phyloP scores from a whole-genome alignment of 2,797 vertebrate species.

The Hippopotamyrus pictus region DNA sequence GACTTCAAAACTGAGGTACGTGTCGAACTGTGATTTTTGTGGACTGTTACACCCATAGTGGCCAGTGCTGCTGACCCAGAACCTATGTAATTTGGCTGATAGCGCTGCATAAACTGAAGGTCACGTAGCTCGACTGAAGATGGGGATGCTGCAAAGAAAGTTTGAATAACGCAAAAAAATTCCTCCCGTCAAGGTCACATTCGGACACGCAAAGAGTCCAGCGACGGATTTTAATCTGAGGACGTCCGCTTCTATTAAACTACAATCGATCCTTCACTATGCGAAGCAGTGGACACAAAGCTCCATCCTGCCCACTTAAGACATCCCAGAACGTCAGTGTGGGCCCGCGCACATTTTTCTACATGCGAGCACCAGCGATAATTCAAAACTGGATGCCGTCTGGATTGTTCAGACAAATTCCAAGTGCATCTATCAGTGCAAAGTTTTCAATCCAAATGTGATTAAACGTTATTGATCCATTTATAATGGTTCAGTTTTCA shows the following conservation, averaged over 20 bases:
- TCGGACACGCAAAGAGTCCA: not conserved
- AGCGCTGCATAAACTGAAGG: not conserved
- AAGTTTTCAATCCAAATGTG: conserved; percentile 34
- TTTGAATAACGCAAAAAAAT: not conserved
- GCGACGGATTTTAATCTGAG: conserved; percentile 3
- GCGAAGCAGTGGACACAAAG: not conserved
- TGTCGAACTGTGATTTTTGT: not conserved
- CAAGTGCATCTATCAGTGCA: not conserved
- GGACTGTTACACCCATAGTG: not conserved
- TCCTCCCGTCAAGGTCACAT: not conserved
- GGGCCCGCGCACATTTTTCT: not conserved
- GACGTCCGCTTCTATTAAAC: not conserved
- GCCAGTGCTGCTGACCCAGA: not conserved
- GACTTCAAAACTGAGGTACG: not conserved
- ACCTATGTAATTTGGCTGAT: not conserved
- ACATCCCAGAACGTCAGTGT: not conserved
- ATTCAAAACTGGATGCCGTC: not conserved
- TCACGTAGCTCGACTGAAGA: not conserved
- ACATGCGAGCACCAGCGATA: not conserved
- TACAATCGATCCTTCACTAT: conserved; percentile 8
- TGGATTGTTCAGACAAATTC: not conserved
- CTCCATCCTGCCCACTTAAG: not conserved
- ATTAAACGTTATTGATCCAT: conserved; percentile 44
- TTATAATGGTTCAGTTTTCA: conserved; percentile 36
- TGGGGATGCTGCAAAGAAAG: not conserved